Percentiles rank a stretch among this genome's conserved stretches.
Evolutionary conservation across 2,797 vertebrate species (phyloP).

Genomic region (Spheniscus humboldti): DNA sequence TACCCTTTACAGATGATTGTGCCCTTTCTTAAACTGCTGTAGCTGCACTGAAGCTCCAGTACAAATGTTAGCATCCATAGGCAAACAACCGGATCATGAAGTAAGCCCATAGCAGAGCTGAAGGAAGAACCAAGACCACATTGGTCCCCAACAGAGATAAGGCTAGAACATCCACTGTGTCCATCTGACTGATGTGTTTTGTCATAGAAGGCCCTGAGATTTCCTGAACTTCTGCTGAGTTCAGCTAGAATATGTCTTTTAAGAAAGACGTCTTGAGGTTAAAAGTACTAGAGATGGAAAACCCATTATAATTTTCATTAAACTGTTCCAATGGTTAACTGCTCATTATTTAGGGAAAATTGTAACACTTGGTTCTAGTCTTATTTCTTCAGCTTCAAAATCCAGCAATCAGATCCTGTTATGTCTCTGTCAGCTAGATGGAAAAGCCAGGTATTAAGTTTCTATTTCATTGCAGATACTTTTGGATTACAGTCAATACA

Average conservation of each 20-base stretch:
- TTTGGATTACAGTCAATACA: background rate
- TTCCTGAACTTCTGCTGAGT: background rate
- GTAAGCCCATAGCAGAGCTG: background rate
- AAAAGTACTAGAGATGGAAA: background rate
- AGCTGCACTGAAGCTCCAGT: background rate
- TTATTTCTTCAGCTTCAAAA: background rate
- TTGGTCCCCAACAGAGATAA: background rate
- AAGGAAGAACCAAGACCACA: background rate
- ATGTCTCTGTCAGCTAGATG: background rate
- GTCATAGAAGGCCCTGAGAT: background rate
- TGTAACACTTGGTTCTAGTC: background rate
- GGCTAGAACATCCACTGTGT: background rate
- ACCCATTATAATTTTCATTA: background rate
- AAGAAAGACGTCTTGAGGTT: background rate
- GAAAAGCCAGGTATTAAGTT: background rate
- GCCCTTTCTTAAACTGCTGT: background rate
- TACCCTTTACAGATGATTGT: background rate
- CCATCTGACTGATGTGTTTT: background rate
- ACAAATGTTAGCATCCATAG: background rate
- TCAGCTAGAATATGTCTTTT: background rate
- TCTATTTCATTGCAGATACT: background rate
- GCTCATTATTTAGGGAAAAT: background rate
- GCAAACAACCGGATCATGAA: background rate
- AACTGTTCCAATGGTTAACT: background rate
- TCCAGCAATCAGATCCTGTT: background rate